Base-by-base conservation (phyloP, 2,797 vertebrate genomes). In the Semaprochilodus insignis region DNA sequence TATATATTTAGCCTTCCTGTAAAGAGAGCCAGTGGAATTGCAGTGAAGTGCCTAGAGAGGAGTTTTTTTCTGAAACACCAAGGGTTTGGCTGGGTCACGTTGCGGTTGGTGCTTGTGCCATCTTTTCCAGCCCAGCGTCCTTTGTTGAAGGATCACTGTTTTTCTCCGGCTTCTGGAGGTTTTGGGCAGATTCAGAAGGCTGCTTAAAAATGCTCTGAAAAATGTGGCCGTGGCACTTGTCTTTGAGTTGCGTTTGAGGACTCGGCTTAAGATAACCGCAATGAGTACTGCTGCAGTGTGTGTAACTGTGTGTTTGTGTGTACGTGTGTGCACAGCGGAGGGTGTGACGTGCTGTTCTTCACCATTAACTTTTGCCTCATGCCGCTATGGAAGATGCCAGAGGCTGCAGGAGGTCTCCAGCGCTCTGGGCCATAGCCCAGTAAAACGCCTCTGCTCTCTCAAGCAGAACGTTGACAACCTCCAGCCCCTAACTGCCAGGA, bases 1-100 rank as follows among this genome's bases (percentile, higher is more conserved):
- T 78, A 34, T 83, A 54, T 67, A 78, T 80, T 80, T 74, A 71
- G 44, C 77, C 75, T 78, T 76, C 48, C 57, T 40, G n/a, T 67
- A 73, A 74, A 78, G 63, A 67, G 27, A 54, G 25, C 25, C 4
- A 74, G 31, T 7, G 7, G 13, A 81, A 77, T 19, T 19, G 73
- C 66, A 73, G 27, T 54, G 19, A 85, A 81, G 63, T 23, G 52
- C 70, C 77, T 76, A 62, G 55, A 52, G 65, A 73, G 5, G 51
- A n/a, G 70, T 51, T 31, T 36, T 60, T 63, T 65, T 80, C 17
- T 34, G 27, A 21, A 70, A 52, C 5, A 23, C 52, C 59, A 60
- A 13, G 40, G 70, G 48, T 81, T 72, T 79, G 66, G 59, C 77
- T 57, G 2, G 19, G 44, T 70, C 27, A n/a, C 6, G 40, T 40